These are phyloP conservation scores for Tauraco hartlaubi DNA, from an alignment of 2,797 vertebrate genomes.

Conservation along the genomic window DNA sequence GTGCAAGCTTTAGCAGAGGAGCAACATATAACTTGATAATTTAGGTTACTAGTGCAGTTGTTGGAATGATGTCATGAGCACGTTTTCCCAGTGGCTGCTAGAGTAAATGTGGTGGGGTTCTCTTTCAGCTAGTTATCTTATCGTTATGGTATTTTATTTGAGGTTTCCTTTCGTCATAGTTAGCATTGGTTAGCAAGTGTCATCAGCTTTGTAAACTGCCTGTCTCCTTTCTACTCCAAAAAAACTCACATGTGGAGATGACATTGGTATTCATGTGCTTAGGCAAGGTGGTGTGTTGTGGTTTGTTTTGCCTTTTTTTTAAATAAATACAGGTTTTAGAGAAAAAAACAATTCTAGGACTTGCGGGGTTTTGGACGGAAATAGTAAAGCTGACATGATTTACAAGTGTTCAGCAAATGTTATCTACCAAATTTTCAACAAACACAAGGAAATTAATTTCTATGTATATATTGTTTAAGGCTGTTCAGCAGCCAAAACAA, in stretches of 20 bases:
- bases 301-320: not conserved
- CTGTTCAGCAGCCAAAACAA: not conserved
- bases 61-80: not conserved
- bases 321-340: not conserved
- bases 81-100: not conserved
- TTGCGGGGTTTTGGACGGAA: fast-evolving
- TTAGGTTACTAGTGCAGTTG: not conserved
- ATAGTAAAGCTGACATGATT: not conserved
- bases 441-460: not conserved
- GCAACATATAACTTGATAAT: not conserved
- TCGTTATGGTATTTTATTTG: not conserved
- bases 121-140: not conserved
- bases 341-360: not conserved
- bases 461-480: not conserved
- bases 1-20: not conserved
- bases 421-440: not conserved
- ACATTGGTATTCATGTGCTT: not conserved
- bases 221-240: not conserved
- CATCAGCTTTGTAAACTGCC: not conserved
- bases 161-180: not conserved
- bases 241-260: not conserved
- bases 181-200: not conserved
- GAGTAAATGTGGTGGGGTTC: not conserved
- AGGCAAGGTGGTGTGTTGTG: not conserved
- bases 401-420: not conserved